Percentiles rank a stretch among this genome's conserved stretches.
Conservation (phyloP, 2,888 invertebrate species). For the Pinctada fucata region DNA sequence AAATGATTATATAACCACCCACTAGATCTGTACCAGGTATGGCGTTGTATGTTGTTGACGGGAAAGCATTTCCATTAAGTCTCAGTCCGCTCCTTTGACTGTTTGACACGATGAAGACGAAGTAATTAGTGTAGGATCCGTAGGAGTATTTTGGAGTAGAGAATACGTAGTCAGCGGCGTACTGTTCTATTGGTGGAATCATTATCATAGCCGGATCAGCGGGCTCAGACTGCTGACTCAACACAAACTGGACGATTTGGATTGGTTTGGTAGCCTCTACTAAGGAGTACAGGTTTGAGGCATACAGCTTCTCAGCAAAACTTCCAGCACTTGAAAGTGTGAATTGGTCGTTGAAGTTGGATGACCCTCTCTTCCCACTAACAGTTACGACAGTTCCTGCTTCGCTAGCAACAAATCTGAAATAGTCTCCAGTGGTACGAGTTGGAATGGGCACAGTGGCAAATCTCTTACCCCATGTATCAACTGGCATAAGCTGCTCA, state of each 20-base stretch:
- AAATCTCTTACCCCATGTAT: constrained; percentile 67
- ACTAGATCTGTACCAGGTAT: constrained; percentile 49
- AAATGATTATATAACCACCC: constrained; percentile 48
- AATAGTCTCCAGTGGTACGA: constrained; percentile 60
- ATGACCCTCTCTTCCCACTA: constrained; percentile 26
- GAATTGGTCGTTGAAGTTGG: constrained; percentile 35
- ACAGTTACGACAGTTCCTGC: constrained; percentile 43
- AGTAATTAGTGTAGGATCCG: constrained; percentile 50
- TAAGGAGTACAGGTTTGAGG: constrained; percentile 39
- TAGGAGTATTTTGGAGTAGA: constrained; percentile 55
- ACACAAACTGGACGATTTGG: constrained; percentile 54
- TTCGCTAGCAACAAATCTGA: constrained; percentile 55
- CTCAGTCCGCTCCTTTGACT: constrained; percentile 43
- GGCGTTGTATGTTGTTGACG: constrained; percentile 38
- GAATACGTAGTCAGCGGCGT: constrained; percentile 41
- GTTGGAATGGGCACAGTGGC: constrained; percentile 61
- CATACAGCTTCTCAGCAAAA: constrained; percentile 33
- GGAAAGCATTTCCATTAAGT: constrained; percentile 45
- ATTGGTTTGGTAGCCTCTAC: constrained; percentile 51
- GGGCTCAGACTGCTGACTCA: constrained; percentile 56
- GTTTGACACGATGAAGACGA: constrained; percentile 52
- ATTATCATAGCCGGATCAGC: constrained; percentile 64
- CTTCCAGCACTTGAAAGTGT: constrained; percentile 31
- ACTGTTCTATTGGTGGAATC: constrained; percentile 63
- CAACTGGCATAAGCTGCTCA: constrained; percentile 60